phyloP scores from a whole-genome alignment of 2,888 invertebrate genomes.

The Brachyptera risi region DNA sequence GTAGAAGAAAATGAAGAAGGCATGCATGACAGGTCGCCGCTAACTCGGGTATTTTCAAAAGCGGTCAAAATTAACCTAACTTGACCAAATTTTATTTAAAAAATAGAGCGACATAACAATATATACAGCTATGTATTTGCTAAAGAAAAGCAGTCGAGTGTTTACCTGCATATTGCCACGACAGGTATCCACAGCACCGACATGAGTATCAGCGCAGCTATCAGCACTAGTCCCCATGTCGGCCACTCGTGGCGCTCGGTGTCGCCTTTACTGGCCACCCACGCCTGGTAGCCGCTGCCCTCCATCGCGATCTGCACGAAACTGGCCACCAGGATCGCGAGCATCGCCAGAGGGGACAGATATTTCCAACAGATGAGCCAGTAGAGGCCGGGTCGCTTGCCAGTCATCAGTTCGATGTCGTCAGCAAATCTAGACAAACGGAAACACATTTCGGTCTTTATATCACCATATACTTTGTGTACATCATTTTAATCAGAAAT shows the following conservation, averaged over 20 bases:
- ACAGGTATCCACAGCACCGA: slow-evolving; percentile 87
- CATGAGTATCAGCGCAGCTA: slow-evolving; percentile 66
- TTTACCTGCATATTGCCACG: slow-evolving; percentile 73
- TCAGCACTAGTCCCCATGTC: slow-evolving; percentile 73
- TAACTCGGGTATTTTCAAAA: no score
- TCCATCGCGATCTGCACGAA: slow-evolving; percentile 73
- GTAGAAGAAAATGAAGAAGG: no score
- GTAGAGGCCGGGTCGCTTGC: slow-evolving; percentile 79
- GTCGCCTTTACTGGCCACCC: slow-evolving; percentile 68
- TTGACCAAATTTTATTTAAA: no score
- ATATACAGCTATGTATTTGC: no score
- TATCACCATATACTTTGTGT: no score
- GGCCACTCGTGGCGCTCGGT: slow-evolving; percentile 83
- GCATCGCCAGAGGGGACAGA: slow-evolving; percentile 83
- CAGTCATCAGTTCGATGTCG: slow-evolving; percentile 94
- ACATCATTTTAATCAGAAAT: no score
- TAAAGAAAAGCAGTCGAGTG: no score
- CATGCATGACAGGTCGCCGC: no score
- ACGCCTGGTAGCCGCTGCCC: slow-evolving; percentile 82
- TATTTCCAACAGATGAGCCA: slow-evolving; percentile 96
- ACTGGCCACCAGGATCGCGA: slow-evolving; percentile 78
- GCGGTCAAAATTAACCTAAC: no score
- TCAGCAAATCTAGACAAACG: slow-evolving; percentile 70
- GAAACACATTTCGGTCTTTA: no score
- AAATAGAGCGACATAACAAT: no score